A percentile compares a stretch with the other conserved stretches of the same genome.
phyloP scores from a whole-genome alignment of 2,888 invertebrate genomes.

The Drosophila sordidula region DNA sequence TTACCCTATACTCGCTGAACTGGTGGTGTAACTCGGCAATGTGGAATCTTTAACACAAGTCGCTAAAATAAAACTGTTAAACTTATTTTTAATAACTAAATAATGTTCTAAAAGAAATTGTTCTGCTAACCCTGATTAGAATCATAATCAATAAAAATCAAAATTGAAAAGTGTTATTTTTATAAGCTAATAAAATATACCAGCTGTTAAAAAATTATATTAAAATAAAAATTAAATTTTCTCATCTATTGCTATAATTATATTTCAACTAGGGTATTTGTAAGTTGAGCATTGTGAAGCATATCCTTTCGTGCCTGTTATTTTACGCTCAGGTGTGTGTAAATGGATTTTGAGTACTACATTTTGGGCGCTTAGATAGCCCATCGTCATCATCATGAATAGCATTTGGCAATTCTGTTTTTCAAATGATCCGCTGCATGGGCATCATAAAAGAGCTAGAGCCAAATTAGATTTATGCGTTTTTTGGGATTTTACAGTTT shows the following conservation, averaged over 20 bases:
- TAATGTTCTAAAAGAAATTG: background rate
- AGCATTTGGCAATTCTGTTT: constrained; percentile 50
- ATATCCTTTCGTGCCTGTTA: background rate
- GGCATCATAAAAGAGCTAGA: constrained; percentile 60
- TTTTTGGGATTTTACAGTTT: constrained; percentile 54
- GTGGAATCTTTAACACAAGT: background rate
- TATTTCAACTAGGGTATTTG: constrained; percentile 14
- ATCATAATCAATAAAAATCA: no score
- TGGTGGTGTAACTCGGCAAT: background rate
- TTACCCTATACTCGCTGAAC: constrained; percentile 24
- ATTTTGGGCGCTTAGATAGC: constrained; percentile 56
- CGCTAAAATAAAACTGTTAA: background rate
- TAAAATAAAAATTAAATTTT: no score
- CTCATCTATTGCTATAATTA: no score
- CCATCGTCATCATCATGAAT: constrained; percentile 53
- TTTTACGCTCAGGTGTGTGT: constrained; percentile 64
- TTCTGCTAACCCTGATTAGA: background rate
- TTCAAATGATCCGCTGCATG: constrained; percentile 52
- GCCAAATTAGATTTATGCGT: constrained; percentile 75
- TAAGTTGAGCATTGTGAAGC: background rate
- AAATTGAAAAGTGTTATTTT: no score
- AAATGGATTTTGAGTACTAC: constrained; percentile 71
- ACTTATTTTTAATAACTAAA: background rate
- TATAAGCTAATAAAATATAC: no score
- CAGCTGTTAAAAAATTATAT: no score